Conservation (phyloP, 2,113 vertebrate species). For the Spea multiplicata region DNA sequence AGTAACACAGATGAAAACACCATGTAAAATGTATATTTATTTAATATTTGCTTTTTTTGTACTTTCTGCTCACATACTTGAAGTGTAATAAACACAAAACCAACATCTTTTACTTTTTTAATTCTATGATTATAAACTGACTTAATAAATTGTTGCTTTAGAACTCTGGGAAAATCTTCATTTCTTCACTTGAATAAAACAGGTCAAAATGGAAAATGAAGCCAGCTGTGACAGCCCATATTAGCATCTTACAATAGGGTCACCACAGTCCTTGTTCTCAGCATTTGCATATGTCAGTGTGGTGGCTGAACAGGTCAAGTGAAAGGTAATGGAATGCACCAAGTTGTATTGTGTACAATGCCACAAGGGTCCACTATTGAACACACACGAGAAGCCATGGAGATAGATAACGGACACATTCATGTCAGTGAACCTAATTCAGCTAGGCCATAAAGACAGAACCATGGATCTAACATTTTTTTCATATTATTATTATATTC, state of each 20-base stretch:
- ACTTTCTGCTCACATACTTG: too few species aligned
- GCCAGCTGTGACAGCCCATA: slow-evolving; percentile 31
- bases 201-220: not conserved
- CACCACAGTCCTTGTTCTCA: slow-evolving; percentile 15
- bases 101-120: too few species aligned
- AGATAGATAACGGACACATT: too few species aligned
- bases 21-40: too few species aligned
- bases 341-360: not conserved
- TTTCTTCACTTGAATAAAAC: not conserved
- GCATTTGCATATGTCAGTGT: not conserved
- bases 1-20: too few species aligned
- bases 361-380: not conserved
- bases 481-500: too few species aligned
- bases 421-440: too few species aligned
- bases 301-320: not conserved
- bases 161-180: not conserved
- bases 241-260: slow-evolving; percentile 29
- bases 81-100: too few species aligned
- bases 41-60: too few species aligned
- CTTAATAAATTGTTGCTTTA: not conserved
- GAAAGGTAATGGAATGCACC: slow-evolving; percentile 9
- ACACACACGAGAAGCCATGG: too few species aligned
- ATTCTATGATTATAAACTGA: not conserved
- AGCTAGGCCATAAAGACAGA: too few species aligned
- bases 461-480: too few species aligned